Percentiles rank a stretch among this genome's conserved stretches.
These are phyloP conservation scores for Rhabdomys pumilio DNA, from an alignment of 2,797 vertebrate species.

Conservation along the genomic window DNA sequence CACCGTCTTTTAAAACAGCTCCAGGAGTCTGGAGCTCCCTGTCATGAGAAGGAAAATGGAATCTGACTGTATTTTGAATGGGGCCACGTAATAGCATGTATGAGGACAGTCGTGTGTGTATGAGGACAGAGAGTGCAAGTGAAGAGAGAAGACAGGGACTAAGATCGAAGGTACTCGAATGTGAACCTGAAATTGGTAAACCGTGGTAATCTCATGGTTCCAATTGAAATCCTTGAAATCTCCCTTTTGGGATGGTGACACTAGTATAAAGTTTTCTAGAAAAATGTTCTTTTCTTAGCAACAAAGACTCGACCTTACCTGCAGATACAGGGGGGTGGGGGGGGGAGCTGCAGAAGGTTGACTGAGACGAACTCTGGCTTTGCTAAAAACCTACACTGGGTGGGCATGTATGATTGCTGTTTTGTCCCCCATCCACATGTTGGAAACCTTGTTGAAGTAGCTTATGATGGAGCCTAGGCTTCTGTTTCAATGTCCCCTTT, in stretches of 20 bases:
- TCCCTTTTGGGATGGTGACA: neutral
- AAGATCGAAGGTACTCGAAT: neutral
- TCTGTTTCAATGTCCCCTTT: conserved; percentile 25
- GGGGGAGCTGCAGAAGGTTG: neutral
- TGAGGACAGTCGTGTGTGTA: neutral
- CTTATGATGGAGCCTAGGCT: neutral
- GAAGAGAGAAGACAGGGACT: neutral
- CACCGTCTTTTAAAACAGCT: neutral
- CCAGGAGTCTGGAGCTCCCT: neutral
- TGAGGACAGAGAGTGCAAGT: neutral
- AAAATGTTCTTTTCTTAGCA: conserved; percentile 53
- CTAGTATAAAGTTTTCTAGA: conserved; percentile 49
- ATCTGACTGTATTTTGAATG: conserved; percentile 6
- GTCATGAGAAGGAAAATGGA: conserved; percentile 28
- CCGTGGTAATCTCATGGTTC: conserved; percentile 6
- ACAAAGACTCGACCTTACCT: conserved; percentile 6
- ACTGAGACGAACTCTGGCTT: neutral
- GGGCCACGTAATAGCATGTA: neutral
- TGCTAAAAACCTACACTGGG: neutral
- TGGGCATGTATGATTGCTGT: neutral
- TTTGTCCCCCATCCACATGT: neutral
- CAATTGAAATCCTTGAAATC: neutral
- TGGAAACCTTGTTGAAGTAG: neutral
- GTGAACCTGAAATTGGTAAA: conserved; percentile 11
- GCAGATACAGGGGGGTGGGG: neutral